phyloP scores from a whole-genome alignment of 2,113 vertebrate genomes.

The Cervus canadensis region DNA sequence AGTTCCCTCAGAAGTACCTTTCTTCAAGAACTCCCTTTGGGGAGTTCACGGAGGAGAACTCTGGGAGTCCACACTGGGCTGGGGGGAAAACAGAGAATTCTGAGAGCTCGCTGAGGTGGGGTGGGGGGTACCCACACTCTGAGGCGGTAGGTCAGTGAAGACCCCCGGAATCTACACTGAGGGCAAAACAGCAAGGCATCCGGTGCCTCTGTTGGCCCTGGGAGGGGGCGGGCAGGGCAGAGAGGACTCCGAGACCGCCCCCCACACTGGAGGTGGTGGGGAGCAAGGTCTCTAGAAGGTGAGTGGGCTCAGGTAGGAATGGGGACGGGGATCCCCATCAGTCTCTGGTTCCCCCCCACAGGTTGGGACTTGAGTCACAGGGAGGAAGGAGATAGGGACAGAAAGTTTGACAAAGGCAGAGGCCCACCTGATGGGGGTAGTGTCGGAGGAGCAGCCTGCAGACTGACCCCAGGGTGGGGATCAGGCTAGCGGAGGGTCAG shows the following conservation, averaged over 20 bases:
- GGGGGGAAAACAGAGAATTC: neutral
- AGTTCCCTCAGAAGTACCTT: too few species aligned
- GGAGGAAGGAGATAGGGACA: neutral
- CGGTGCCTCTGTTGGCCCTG: neutral
- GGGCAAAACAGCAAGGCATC: neutral
- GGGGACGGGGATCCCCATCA: neutral
- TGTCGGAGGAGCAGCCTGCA: neutral
- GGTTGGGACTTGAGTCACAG: neutral
- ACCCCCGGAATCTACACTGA: neutral
- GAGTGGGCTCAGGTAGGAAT: neutral
- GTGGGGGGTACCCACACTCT: neutral
- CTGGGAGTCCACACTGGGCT: neutral
- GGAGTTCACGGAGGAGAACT: neutral
- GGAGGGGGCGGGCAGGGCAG: neutral
- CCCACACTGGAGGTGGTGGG: neutral
- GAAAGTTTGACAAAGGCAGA: neutral
- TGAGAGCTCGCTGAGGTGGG: neutral
- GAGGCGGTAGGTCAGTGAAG: neutral
- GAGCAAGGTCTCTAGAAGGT: neutral
- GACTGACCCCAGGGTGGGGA: neutral
- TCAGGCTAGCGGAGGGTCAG: neutral
- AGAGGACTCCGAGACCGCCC: neutral
- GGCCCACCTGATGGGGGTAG: rapidly evolving
- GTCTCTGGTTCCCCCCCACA: neutral
- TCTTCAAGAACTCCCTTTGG: neutral